Evolutionary conservation across 2,113 vertebrate genomes (phyloP).

Genomic region (Planiliza haematocheilus): DNA sequence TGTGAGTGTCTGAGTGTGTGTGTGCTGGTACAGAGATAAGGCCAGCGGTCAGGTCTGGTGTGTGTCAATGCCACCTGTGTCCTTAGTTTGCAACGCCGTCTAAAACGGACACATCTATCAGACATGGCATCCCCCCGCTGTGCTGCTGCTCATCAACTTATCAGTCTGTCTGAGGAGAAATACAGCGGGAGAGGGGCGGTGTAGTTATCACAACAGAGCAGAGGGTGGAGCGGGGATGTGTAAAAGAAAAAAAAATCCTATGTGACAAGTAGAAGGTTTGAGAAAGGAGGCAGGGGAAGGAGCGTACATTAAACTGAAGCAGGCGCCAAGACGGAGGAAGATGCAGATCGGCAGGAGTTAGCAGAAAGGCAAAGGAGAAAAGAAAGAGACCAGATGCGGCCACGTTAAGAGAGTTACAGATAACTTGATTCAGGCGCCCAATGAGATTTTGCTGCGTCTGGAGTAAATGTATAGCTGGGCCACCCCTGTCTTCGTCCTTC

Average conservation of each 20-base stretch:
- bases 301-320: neutral
- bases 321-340: neutral
- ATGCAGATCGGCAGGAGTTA: neutral
- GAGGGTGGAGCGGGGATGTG: neutral
- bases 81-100: constrained; percentile 49
- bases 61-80: constrained; percentile 75
- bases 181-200: neutral
- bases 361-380: constrained; percentile 7
- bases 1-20: constrained; percentile 24
- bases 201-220: constrained; percentile 21
- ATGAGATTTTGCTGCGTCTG: constrained; percentile 50
- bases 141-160: constrained; percentile 38
- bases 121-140: constrained; percentile 52
- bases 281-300: neutral
- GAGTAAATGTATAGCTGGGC: constrained; percentile 34
- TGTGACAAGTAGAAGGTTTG: neutral
- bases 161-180: constrained; percentile 29
- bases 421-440: constrained; percentile 59
- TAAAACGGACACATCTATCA: constrained; percentile 67
- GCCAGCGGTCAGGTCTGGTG: constrained; percentile 61
- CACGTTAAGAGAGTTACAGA: constrained; percentile 29
- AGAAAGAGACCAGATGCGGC: constrained; percentile 20
- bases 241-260: neutral
- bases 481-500: constrained; percentile 36
- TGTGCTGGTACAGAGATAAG: constrained; percentile 66